Evolutionary conservation across 2,113 vertebrate genomes (phyloP).

Genomic region (Marmota monax): DNA sequence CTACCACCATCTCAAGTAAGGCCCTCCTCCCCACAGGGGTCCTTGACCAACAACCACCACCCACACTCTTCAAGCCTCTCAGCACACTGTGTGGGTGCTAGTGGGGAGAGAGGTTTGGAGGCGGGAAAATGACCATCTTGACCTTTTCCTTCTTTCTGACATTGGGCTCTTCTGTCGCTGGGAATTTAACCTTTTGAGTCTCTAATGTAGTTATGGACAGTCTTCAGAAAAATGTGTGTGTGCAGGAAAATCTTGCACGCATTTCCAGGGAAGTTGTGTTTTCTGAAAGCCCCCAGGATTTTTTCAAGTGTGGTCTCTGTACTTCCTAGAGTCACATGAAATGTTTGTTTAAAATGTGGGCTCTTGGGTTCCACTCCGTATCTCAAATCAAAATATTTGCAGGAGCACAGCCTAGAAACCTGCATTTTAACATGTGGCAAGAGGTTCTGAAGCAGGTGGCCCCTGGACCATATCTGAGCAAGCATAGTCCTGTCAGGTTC

Average conservation of each 20-base stretch:
- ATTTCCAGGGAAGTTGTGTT: neutral
- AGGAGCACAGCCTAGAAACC: neutral
- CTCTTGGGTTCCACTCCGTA: neutral
- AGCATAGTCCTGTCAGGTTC: neutral
- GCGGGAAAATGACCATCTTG: neutral
- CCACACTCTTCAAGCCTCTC: neutral
- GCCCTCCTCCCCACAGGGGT: fast-evolving
- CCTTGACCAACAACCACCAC: neutral
- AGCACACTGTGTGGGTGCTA: neutral
- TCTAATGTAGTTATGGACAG: neutral
- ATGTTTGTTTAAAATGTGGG: neutral
- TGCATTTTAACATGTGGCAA: neutral
- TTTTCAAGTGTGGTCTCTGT: neutral
- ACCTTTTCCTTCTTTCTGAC: neutral
- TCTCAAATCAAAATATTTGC: neutral
- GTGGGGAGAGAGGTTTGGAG: neutral
- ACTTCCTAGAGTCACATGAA: neutral
- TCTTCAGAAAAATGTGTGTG: neutral
- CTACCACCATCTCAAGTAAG: constrained; percentile 97
- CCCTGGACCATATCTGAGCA: neutral
- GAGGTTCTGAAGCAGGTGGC: neutral
- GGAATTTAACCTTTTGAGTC: neutral
- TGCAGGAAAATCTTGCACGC: neutral
- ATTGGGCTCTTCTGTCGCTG: neutral
- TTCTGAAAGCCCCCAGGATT: neutral